Evolutionary conservation across 2,113 vertebrate species (phyloP).

Genomic region (Benitochromis conjunctus): DNA sequence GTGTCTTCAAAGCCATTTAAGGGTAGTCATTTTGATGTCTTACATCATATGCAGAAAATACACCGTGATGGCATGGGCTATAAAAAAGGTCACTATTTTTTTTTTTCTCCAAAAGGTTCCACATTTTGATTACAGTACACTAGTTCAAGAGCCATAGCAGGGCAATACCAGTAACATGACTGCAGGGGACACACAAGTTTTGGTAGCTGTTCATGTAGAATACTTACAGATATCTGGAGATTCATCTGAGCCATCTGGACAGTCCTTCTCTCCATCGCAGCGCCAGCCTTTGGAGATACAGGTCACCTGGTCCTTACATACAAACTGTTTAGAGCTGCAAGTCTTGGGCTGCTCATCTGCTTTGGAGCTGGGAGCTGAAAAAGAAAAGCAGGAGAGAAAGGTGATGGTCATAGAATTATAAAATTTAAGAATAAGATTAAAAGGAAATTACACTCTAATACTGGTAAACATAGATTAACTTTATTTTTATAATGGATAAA

Average conservation of each 20-base stretch:
- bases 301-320: conserved; percentile 93
- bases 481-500: not conserved
- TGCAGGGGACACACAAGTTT: not conserved
- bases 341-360: conserved; percentile 76
- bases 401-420: not conserved
- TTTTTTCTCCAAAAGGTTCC: not conserved
- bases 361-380: conserved; percentile 72
- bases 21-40: not conserved
- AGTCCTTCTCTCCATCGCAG: conserved; percentile 96
- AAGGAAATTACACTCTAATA: not conserved
- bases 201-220: not conserved
- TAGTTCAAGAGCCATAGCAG: not conserved
- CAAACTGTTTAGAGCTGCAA: conserved; percentile 96
- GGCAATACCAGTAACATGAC: not conserved
- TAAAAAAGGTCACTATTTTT: not conserved
- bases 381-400: conserved; percentile 14
- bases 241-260: conserved; percentile 95
- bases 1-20: conserved; percentile 4
- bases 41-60: not conserved
- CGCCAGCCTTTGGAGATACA: conserved; percentile 98
- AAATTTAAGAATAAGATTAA: not conserved
- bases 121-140: not conserved
- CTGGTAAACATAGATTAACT: not conserved
- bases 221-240: conserved; percentile 93
- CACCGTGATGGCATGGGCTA: not conserved